These are phyloP conservation scores for Drosophila emarginata DNA, from an alignment of 2,888 invertebrate species.

Conservation along the genomic window DNA sequence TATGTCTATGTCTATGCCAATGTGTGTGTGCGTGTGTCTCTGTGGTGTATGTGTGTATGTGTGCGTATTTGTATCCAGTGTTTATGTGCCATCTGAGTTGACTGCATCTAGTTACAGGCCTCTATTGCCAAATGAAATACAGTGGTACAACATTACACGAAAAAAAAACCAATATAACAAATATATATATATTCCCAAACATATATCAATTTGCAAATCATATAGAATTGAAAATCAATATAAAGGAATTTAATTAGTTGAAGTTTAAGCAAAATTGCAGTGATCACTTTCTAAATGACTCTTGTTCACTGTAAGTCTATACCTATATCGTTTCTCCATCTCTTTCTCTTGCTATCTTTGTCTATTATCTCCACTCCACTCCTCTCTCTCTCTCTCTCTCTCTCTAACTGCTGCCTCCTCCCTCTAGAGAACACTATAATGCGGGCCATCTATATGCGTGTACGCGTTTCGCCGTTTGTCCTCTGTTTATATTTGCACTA, in stretches of 20 bases:
- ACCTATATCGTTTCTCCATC: neutral
- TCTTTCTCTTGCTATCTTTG: neutral
- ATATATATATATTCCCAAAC: neutral
- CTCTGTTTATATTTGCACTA: slow-evolving; percentile 53
- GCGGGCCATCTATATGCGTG: slow-evolving; percentile 74
- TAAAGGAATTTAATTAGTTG: too few relatives aligned
- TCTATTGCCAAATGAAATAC: neutral
- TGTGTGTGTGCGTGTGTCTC: slow-evolving; percentile 32
- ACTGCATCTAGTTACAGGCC: slow-evolving; percentile 63
- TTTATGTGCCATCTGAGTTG: slow-evolving; percentile 52
- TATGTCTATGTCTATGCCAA: slow-evolving; percentile 1
- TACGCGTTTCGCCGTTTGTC: slow-evolving; percentile 56
- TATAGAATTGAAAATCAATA: too few relatives aligned
- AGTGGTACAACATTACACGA: neutral
- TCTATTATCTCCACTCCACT: neutral
- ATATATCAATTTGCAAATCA: neutral
- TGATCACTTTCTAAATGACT: neutral
- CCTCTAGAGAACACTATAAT: slow-evolving; percentile 42
- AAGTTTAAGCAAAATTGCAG: too few relatives aligned
- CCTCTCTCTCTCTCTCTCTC: neutral
- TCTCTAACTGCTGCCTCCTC: neutral
- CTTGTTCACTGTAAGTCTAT: neutral
- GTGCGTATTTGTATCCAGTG: slow-evolving; percentile 33
- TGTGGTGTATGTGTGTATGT: slow-evolving; percentile 27
- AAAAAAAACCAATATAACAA: neutral